Conservation (phyloP, 2,113 vertebrate species). For the Lophura nycthemera region DNA sequence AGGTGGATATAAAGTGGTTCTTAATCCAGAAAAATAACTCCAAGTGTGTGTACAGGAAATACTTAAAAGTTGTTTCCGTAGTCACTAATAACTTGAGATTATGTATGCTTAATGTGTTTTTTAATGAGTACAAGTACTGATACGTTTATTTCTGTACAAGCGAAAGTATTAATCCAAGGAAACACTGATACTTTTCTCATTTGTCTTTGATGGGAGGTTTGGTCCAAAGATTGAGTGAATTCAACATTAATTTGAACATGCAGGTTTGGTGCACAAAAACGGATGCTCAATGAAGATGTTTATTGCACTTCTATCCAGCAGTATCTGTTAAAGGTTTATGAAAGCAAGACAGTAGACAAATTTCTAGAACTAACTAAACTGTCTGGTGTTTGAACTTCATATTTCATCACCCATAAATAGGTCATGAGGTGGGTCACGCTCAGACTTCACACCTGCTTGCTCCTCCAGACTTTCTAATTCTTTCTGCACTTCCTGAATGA, state of each 20-base stretch:
- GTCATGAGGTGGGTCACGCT: constrained; percentile 21
- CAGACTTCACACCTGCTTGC: constrained; percentile 19
- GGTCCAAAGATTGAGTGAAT: neutral
- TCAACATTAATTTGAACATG: neutral
- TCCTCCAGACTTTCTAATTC: constrained; percentile 75
- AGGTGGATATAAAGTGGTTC: neutral
- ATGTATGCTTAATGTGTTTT: neutral
- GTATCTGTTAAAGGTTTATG: constrained; percentile 4
- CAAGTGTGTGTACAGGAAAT: neutral
- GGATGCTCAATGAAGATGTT: neutral
- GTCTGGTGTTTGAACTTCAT: constrained; percentile 26
- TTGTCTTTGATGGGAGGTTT: neutral
- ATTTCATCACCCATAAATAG: constrained; percentile 68
- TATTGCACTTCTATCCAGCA: constrained; percentile 73
- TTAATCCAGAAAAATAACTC: neutral
- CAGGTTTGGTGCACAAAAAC: neutral
- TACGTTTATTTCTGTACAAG: constrained; percentile 17
- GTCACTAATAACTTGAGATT: neutral
- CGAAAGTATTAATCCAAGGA: neutral
- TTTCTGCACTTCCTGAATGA: constrained; percentile 71
- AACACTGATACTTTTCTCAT: neutral
- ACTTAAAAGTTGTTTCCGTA: neutral
- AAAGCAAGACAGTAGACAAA: constrained; percentile 45
- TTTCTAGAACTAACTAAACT: neutral
- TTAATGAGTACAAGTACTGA: neutral